Evolutionary conservation across 2,888 invertebrate genomes (phyloP).

Genomic region (Myathropa florea): DNA sequence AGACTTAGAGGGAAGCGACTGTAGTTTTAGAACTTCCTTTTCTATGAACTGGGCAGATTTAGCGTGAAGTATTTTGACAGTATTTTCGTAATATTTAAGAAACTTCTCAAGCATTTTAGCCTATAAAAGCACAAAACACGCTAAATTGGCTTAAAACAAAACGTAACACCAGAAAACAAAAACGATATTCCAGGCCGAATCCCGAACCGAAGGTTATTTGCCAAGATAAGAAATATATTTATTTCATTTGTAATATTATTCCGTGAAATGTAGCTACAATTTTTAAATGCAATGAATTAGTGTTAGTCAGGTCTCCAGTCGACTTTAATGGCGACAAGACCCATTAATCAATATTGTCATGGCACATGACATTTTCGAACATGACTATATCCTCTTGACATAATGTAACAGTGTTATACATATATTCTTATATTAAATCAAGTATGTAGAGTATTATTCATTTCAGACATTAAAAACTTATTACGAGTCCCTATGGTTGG

Average conservation of each 20-base stretch:
- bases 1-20: too few species aligned
- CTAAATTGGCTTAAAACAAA: background rate
- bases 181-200: background rate
- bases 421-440: conserved; percentile 44
- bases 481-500: conserved; percentile 31
- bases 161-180: background rate
- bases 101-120: background rate
- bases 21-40: too few species aligned
- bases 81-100: background rate
- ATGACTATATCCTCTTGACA: background rate
- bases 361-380: conserved; percentile 52
- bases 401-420: conserved; percentile 2
- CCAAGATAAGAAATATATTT: conserved; percentile 66
- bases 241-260: conserved; percentile 61
- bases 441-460: conserved; percentile 16
- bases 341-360: conserved; percentile 64
- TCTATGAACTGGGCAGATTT: too few species aligned
- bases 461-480: conserved; percentile 61
- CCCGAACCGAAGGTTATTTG: conserved; percentile 53
- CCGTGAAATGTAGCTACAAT: conserved; percentile 51
- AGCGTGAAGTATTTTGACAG: too few species aligned
- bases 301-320: conserved; percentile 52
- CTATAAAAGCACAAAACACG: background rate
- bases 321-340: conserved; percentile 53
- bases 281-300: conserved; percentile 61